Base-by-base conservation (phyloP, 2,888 invertebrate species). In the Acholoe squamosa region DNA sequence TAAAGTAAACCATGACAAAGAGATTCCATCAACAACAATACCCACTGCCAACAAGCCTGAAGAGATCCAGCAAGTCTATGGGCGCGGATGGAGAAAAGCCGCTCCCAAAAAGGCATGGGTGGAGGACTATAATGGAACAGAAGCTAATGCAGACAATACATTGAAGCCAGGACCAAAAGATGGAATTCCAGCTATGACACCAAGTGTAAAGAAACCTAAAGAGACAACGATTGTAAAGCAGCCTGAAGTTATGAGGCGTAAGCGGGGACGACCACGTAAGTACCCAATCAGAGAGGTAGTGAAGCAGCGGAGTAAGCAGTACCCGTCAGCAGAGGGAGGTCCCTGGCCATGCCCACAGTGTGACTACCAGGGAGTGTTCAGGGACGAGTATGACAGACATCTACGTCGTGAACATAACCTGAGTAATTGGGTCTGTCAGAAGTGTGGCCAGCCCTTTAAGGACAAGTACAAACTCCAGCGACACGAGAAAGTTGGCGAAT, bases 381-480 rank as follows among this genome's bases (percentile, higher is more conserved):
- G 56, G 86, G 91, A 89, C n/a, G 91, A 92, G 31, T 91, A 51
- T 52, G 91, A 91, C 52, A 34, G 91, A 3, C 92, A 92, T 54
- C 52, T 92, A 52, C 84, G 91, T n/a, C 67, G 86, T n/a, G 28
- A 31, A 12, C 92, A 92, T 71, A 90, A 90, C 43, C 33, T 91
- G 34, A 91, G 77, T 25, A 86, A 67, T 16, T 90, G 90, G 52
- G 84, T 90, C 25, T 92, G 92, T 34, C 12, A 31, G 31, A 25
- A 61, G 14, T 92, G 92, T 84, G 80, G 34, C n/a, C 34, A 34
- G 28, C 76, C 91, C 0, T 92, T 92, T 56, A 51, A 84, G 43
- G 92, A 92, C 61, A 91, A 92, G 43, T 92, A 92, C 90, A 92
- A 92, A 54, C 91, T 91, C 34, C 89, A 90, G 54, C 89, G 91